A percentile compares a stretch with the other conserved stretches of the same genome.
Evolutionary conservation across 2,113 vertebrate genomes (phyloP).

Genomic region (Lophotis ruficrista): DNA sequence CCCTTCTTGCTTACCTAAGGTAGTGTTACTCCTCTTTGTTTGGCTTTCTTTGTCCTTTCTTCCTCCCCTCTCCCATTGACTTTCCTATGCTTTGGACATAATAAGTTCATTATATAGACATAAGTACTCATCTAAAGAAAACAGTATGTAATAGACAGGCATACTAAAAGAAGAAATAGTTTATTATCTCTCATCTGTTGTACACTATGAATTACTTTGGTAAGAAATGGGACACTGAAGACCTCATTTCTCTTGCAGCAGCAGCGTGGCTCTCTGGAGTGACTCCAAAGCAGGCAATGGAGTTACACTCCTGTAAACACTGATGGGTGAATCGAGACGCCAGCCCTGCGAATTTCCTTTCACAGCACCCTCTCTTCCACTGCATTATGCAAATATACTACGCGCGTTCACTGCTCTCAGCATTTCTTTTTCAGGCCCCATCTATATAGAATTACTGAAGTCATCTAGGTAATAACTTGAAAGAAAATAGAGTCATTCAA

Average conservation of each 20-base stretch:
- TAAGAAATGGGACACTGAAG: background rate
- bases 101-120: background rate
- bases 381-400: constrained; percentile 37
- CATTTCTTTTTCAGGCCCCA: constrained; percentile 46
- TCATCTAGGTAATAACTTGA: constrained; percentile 39
- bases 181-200: background rate
- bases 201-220: background rate
- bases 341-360: background rate
- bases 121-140: background rate
- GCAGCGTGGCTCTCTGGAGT: background rate
- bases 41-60: background rate
- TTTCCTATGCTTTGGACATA: background rate
- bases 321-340: background rate
- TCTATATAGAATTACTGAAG: constrained; percentile 59
- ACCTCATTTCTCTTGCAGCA: background rate
- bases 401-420: background rate
- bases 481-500: constrained; percentile 60
- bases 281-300: background rate
- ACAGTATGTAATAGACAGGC: background rate
- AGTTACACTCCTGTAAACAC: background rate
- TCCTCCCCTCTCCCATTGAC: background rate
- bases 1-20: background rate
- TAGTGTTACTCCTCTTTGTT: background rate
- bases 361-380: constrained; percentile 10
- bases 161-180: background rate